Conservation (phyloP, 2,113 vertebrate genomes). For the Ptychochromis oligacanthus region DNA sequence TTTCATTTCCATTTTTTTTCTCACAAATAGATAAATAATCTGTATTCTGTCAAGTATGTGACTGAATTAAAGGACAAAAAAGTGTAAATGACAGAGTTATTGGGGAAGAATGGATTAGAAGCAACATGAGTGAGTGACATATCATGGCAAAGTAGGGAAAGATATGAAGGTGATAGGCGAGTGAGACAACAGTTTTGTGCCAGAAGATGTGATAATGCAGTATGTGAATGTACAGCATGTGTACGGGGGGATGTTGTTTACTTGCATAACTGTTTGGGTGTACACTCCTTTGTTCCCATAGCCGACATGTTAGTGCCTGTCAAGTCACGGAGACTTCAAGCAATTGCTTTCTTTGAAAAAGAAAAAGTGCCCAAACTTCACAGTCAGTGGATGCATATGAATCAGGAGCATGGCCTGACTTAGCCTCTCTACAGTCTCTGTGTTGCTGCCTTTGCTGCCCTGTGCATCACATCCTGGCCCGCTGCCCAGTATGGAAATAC, state of each 20-base stretch:
- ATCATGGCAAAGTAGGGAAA: not conserved
- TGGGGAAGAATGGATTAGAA: constrained; percentile 20
- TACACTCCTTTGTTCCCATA: not conserved
- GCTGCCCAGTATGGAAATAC: constrained; percentile 69
- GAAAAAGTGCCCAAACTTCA: not conserved
- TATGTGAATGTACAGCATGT: not conserved
- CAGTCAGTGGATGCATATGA: constrained; percentile 29
- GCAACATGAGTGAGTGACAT: not conserved
- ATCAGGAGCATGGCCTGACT: constrained; percentile 16
- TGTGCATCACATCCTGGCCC: constrained; percentile 46
- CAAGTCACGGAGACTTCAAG: constrained; percentile 29
- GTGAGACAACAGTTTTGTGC: not conserved
- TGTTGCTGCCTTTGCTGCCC: constrained; percentile 27
- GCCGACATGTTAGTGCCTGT: constrained; percentile 16
- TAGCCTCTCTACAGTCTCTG: constrained; percentile 1
- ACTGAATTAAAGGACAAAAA: not conserved
- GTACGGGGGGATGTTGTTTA: not conserved
- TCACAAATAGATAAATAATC: not conserved
- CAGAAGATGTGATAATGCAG: not conserved
- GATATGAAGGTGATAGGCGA: not conserved
- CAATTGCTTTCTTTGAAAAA: constrained; percentile 5
- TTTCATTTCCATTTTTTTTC: not conserved
- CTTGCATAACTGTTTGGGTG: not conserved
- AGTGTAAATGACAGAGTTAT: constrained; percentile 6
- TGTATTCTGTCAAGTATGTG: constrained; percentile 9